Base-by-base conservation (phyloP, 2,113 vertebrate species). In the Pongo pygmaeus region DNA sequence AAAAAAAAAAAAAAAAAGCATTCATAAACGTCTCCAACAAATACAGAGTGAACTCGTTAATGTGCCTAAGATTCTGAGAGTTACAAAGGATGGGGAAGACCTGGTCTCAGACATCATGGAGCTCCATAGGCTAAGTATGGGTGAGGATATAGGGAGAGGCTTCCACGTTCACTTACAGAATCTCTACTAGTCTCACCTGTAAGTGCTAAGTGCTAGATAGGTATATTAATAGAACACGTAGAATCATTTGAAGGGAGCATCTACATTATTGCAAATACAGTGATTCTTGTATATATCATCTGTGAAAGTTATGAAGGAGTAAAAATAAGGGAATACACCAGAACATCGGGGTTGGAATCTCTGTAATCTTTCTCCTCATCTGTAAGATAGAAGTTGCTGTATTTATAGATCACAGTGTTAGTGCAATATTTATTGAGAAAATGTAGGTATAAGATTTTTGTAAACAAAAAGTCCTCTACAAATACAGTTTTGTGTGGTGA, bases 141-240 rank as follows among this genome's bases (percentile, higher is more conserved):
- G 18, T 5, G 9, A 35, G 30, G 40, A 61, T 2, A 16, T 2
- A 13, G 40, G 79, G 70, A 77, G 17, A 46, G 35, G 16, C 46
- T 4, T 12, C 38, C 16, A 17, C 0, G 8, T 27, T 35, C n/a
- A 48, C 4, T 12, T 12, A 16, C 2, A 32, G 57, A 48, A n/a
- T 32, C 27, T 89, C 81, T 50, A 1, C n/a, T 69, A 2, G 25
- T 64, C 48, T 78, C 38, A 8, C 16, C 23, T 11, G 2, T 23
- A 22, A 69, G 59, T 52, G 8, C 81, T 43, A 23, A 46, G 72
- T 14, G 0, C 16, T 14, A 77, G 18, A 35, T 50, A 16, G 52
- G 6, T 0, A 64, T 64, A 27, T 64, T 14, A 30, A 17, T 1
- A 32, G 43, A 52, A 38, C 16, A 2, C 0, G 0, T 0, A 4